Evolutionary conservation across 2,888 invertebrate species (phyloP), one percentile per base, ranked within the genome.

Genomic region (Megamerina dolium): DNA sequence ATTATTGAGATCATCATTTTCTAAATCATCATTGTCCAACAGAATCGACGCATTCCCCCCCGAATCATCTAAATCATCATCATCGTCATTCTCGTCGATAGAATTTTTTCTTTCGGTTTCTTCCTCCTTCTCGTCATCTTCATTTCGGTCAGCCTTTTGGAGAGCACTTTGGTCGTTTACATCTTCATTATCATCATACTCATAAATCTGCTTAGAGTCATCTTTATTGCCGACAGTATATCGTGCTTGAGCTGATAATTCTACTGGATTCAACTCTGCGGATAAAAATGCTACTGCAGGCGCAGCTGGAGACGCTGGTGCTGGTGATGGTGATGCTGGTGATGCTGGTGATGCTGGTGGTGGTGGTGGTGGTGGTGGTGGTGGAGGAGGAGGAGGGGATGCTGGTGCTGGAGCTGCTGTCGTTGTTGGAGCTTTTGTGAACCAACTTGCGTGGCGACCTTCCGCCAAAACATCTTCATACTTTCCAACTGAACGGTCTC

Each of bases 401-500:
- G 32, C 37, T 4, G 40, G 34, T n/a, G 37, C 37, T 3, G 5
- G 18, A 2, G 23, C n/a, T 6, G 35, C 27, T 1, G 48, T 40
- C 3, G 51, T 49, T 2, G 57, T 51, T 4, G 54, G 46, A 0
- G 48, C 46, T 3, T 48, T 42, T 8, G 41, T 41, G 4, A 42
- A 35, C 8, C 46, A 39, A 0, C 54, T 38, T 5, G 52, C 43
- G 42, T 63, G 52, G 1, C 64, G 61, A 10, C 55, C 61, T 34
- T 61, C 14, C 20, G 36, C 20, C 12, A 20, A 13, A 2, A 46
- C 52, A 37, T 53, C 36, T 32, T 55, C 58, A 18, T 46, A 32
- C 4, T 53, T 52, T 3, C 52, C 53, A 1, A 36, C 50, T 0
- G 49, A 44, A 1, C 50, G n/a, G n/a, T n/a, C n/a, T n/a, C n/a